These are phyloP conservation scores for Phalacrocorax pelagicus DNA, from an alignment of 2,113 vertebrate species.

Conservation along the genomic window DNA sequence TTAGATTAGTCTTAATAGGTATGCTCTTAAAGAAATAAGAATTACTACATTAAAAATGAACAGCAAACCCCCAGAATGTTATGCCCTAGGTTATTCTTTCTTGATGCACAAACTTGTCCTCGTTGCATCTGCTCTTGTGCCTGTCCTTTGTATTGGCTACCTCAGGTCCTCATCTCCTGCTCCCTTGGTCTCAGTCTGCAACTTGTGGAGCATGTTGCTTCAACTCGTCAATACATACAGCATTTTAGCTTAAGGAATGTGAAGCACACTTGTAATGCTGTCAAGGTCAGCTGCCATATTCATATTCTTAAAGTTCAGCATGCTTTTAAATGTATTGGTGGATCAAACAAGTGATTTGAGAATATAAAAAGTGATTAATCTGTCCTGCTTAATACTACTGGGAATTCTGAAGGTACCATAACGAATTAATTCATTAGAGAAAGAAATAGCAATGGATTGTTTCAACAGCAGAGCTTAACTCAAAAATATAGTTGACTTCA, in stretches of 20 bases:
- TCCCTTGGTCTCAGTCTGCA: neutral
- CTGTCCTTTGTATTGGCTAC: neutral
- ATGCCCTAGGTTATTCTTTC: neutral
- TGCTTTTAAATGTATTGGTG: neutral
- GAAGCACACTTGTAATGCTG: neutral
- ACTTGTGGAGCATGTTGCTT: neutral
- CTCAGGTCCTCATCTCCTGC: neutral
- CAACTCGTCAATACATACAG: neutral
- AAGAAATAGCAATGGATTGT: neutral
- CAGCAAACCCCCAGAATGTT: neutral
- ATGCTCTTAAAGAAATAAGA: neutral
- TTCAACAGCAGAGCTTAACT: neutral
- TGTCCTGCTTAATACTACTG: neutral
- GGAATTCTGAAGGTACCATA: neutral
- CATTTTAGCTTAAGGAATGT: neutral
- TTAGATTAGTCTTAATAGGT: neutral
- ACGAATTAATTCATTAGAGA: neutral
- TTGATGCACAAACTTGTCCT: neutral
- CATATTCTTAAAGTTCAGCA: neutral
- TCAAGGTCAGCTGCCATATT: neutral
- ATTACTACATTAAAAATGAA: neutral
- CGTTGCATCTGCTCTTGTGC: neutral
- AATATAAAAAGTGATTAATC: neutral
- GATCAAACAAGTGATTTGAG: neutral
- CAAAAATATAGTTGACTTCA: neutral